These are phyloP conservation scores for Neopelma chrysocephalum DNA, from an alignment of 2,797 vertebrate genomes.

Conservation along the genomic window DNA sequence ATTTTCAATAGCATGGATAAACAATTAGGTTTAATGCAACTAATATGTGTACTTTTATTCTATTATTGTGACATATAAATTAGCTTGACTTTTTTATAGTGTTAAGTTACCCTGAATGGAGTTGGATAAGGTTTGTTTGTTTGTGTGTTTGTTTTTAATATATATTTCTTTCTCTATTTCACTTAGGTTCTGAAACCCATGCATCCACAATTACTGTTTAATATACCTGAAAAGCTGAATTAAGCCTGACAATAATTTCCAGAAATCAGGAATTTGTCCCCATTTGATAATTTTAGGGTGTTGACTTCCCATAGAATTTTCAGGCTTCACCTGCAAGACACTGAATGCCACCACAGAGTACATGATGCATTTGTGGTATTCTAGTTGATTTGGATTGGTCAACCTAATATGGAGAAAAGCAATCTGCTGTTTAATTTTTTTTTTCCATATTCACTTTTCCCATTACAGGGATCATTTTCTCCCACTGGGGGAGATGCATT, in stretches of 20 bases:
- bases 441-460: neutral
- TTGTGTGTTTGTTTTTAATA: neutral
- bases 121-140: neutral
- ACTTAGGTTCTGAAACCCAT: neutral
- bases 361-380: neutral
- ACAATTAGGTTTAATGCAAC: neutral
- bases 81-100: fast-evolving
- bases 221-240: neutral
- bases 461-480: conserved; percentile 38
- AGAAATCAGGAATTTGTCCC: neutral
- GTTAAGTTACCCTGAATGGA: neutral
- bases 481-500: conserved; percentile 36
- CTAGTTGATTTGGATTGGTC: neutral
- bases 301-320: neutral
- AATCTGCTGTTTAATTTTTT: neutral
- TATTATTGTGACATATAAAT: neutral
- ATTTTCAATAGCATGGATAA: neutral
- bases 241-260: neutral
- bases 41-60: neutral
- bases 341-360: neutral
- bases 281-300: neutral
- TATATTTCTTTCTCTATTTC: neutral
- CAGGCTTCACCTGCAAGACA: neutral
- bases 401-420: neutral
- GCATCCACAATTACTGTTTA: neutral